Evolutionary conservation across 2,113 vertebrate genomes (phyloP).

Genomic region (Malurus elegans): DNA sequence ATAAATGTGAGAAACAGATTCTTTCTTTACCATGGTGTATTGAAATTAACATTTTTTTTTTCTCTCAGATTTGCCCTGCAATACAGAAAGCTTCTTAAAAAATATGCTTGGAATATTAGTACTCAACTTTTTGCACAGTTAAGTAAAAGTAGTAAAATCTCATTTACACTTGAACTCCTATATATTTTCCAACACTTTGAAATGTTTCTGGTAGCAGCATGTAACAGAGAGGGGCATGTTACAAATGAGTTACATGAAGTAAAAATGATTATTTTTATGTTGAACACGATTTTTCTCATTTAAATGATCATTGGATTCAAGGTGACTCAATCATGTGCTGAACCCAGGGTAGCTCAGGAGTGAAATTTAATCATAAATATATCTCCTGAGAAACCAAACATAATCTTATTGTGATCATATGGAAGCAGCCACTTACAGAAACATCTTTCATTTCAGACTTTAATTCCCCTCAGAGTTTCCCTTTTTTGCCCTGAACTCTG

Average conservation of each 20-base stretch:
- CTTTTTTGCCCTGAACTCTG: background rate
- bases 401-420: background rate
- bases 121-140: background rate
- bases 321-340: background rate
- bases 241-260: background rate
- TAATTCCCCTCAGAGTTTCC: background rate
- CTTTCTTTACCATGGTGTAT: background rate
- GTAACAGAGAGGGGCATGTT: background rate
- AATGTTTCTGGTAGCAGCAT: background rate
- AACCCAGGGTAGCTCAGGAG: background rate
- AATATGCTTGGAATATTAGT: background rate
- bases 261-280: background rate
- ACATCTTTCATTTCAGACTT: background rate
- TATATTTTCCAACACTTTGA: background rate
- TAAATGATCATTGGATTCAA: background rate
- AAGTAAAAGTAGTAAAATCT: background rate
- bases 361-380: slow-evolving; percentile 15
- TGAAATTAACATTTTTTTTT: background rate
- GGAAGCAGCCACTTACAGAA: background rate
- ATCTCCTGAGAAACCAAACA: slow-evolving; percentile 8
- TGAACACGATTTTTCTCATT: slow-evolving; percentile 22
- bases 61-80: background rate
- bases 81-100: background rate
- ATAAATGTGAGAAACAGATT: background rate
- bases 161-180: background rate